Conservation (phyloP, 2,888 invertebrate genomes). For the Callinectes sapidus region DNA sequence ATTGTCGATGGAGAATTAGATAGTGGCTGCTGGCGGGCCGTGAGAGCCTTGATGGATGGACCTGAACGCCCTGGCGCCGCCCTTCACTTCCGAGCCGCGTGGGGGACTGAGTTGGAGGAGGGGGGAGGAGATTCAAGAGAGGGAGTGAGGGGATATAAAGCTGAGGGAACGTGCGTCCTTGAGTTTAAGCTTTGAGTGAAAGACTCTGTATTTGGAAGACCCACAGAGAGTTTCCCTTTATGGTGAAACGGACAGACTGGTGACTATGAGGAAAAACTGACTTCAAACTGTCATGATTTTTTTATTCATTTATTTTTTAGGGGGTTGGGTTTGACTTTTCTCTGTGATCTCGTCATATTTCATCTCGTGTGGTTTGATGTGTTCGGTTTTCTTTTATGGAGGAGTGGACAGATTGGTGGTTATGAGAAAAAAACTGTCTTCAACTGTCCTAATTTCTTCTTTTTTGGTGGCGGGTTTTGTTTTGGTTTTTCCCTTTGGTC, state of each 20-base stretch:
- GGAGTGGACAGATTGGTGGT: background rate
- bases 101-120: background rate
- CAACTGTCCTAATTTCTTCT: background rate
- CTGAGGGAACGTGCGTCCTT: conserved; percentile 1
- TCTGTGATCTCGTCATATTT: background rate
- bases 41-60: conserved; percentile 45
- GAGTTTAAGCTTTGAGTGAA: background rate
- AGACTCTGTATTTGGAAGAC: background rate
- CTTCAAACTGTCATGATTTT: background rate
- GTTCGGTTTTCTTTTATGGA: background rate
- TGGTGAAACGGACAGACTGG: background rate
- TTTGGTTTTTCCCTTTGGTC: background rate
- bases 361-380: background rate
- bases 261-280: background rate
- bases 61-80: background rate
- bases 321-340: background rate
- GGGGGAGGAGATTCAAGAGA: background rate
- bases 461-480: background rate
- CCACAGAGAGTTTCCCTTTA: background rate
- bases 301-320: background rate
- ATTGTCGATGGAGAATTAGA: conserved; percentile 57
- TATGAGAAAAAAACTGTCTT: background rate
- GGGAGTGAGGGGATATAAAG: background rate
- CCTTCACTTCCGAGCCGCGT: background rate
- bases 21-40: conserved; percentile 40